Percentiles rank a stretch among this genome's conserved stretches.
phyloP scores from a whole-genome alignment of 2,797 vertebrate genomes.

The Clarias pachynema region DNA sequence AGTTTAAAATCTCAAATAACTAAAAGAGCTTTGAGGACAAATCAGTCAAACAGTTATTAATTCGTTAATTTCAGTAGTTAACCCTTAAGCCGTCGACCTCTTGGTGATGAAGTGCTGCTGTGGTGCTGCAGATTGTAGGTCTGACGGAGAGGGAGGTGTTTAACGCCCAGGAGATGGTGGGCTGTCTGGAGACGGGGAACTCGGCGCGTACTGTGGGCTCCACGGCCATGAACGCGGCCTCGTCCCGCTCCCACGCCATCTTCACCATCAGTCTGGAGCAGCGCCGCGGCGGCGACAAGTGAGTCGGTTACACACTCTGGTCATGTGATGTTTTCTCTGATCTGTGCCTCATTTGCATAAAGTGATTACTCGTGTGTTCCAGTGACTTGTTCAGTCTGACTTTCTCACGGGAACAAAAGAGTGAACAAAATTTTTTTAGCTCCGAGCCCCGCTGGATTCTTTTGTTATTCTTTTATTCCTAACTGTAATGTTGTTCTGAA shows the following conservation, averaged over 20 bases:
- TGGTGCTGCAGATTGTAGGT: constrained; percentile 83
- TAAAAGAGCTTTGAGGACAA: background rate
- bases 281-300: constrained; percentile 85
- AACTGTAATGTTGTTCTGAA: background rate
- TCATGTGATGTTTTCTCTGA: background rate
- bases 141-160: constrained; percentile 84
- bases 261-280: constrained; percentile 95
- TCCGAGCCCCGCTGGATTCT: background rate
- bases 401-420: background rate
- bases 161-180: constrained; percentile 82
- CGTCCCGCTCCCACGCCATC: constrained; percentile 94
- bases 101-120: background rate
- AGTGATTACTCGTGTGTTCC: background rate
- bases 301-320: constrained; percentile 55
- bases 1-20: constrained; percentile 22
- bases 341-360: background rate
- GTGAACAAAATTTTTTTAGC: background rate
- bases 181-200: constrained; percentile 91
- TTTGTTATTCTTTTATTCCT: background rate
- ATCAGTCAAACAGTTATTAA: too few relatives aligned
- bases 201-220: constrained; percentile 88
- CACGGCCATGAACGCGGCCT: constrained; percentile 95
- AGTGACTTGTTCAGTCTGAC: background rate
- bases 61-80: background rate
- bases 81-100: background rate